Conservation (phyloP, 2,888 invertebrate species). For the Drosophila seclusa region DNA sequence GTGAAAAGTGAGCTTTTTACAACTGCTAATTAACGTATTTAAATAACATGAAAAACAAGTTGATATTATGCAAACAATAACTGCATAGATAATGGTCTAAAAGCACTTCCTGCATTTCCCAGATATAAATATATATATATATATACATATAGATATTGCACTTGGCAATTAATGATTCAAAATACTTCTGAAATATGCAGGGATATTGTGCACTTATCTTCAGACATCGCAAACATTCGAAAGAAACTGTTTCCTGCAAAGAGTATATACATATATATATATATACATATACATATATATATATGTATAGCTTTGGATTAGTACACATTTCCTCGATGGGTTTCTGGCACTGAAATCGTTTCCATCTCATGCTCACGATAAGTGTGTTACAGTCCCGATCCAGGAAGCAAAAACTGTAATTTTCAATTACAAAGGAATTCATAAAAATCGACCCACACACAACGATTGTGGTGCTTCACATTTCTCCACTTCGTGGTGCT, state of each 20-base stretch:
- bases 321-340: slow-evolving; percentile 16
- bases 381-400: slow-evolving; percentile 19
- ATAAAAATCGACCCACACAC: slow-evolving; percentile 7
- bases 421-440: slow-evolving; percentile 17
- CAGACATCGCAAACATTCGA: background rate
- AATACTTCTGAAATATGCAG: background rate
- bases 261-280: background rate
- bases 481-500: background rate
- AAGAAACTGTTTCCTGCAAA: background rate
- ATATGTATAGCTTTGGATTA: background rate
- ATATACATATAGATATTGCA: background rate
- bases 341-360: slow-evolving; percentile 36
- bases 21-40: background rate
- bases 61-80: slow-evolving; percentile 1
- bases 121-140: background rate
- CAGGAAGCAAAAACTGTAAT: slow-evolving; percentile 32
- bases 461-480: slow-evolving; percentile 3
- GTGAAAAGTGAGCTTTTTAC: slow-evolving; percentile 29
- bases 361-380: slow-evolving; percentile 7
- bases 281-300: background rate
- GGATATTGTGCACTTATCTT: background rate
- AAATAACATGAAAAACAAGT: slow-evolving; percentile 1
- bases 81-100: background rate
- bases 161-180: background rate
- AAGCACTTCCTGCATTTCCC: slow-evolving; percentile 2